A percentile compares a stretch with the other conserved stretches of the same genome.
Conservation (phyloP, 2,888 invertebrate species). For the Andrena dorsata region DNA sequence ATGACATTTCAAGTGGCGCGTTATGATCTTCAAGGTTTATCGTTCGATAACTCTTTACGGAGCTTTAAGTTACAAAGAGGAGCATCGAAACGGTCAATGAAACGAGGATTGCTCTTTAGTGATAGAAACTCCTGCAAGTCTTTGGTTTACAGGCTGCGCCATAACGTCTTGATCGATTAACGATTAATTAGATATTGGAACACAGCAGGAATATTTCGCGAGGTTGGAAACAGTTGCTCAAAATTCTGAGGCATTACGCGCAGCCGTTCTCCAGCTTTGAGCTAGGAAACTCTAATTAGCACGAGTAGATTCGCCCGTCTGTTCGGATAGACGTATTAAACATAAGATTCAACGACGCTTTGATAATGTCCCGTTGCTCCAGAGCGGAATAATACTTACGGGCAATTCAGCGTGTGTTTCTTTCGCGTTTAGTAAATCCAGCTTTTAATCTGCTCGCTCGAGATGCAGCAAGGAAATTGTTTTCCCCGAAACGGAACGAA, state of each 20-base stretch:
- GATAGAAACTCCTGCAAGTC: too few species aligned
- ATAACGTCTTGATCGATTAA: too few species aligned
- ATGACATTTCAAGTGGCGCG: too few species aligned
- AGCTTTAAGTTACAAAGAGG: too few species aligned
- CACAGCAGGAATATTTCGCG: not conserved
- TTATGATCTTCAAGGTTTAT: too few species aligned
- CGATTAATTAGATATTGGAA: too few species aligned
- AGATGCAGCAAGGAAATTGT: conserved; percentile 32
- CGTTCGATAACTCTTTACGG: too few species aligned
- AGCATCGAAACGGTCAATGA: too few species aligned
- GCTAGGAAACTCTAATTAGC: not conserved
- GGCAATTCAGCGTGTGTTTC: not conserved
- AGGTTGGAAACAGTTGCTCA: not conserved
- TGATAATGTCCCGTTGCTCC: not conserved
- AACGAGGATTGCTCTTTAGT: too few species aligned
- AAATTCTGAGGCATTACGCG: too few species aligned
- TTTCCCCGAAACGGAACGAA: conserved; percentile 28
- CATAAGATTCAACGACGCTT: not conserved
- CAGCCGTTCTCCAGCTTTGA: not conserved
- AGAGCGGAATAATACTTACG: not conserved
- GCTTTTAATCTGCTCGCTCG: conserved; percentile 38
- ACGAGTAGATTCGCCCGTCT: not conserved
- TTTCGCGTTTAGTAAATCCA: conserved; percentile 9
- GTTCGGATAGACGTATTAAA: not conserved
- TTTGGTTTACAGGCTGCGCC: too few species aligned